phyloP scores from a whole-genome alignment of 1,140 invertebrate species.

The Drosophila bipectinata region DNA sequence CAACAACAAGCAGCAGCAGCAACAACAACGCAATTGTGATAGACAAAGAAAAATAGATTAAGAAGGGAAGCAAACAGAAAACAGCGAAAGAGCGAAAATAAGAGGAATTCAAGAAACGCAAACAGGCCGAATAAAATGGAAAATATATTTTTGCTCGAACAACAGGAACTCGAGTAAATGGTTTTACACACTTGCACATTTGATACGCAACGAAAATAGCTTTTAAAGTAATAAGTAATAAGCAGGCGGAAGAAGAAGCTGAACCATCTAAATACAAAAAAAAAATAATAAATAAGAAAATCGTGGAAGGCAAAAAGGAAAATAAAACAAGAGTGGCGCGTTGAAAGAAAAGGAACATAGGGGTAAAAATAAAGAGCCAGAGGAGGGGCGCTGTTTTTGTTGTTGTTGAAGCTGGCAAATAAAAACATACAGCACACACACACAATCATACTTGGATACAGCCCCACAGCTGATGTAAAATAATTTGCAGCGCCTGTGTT shows the following conservation, averaged over 20 bases:
- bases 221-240: conserved; percentile 50
- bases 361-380: conserved; percentile 29
- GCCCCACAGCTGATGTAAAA: conserved; percentile 74
- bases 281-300: conserved; percentile 73
- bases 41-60: conserved; percentile 83
- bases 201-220: conserved; percentile 68
- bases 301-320: conserved; percentile 26
- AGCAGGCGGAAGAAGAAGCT: conserved; percentile 33
- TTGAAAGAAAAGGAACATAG: conserved; percentile 40
- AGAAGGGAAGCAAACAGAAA: conserved; percentile 55
- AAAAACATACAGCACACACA: conserved; percentile 41
- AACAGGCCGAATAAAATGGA: conserved; percentile 21
- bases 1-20: conserved; percentile 68
- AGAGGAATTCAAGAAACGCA: conserved; percentile 48
- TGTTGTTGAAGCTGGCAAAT: conserved; percentile 51
- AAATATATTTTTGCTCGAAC: conserved; percentile 44
- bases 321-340: conserved; percentile 39
- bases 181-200: conserved; percentile 57
- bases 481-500: conserved; percentile 71
- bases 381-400: conserved; percentile 61
- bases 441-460: conserved; percentile 40
- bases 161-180: conserved; percentile 56
- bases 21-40: conserved; percentile 82
- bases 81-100: conserved; percentile 50
- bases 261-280: conserved; percentile 18